Evolutionary conservation across 2,113 vertebrate genomes (phyloP).

Genomic region (Aegotheles bennettii): DNA sequence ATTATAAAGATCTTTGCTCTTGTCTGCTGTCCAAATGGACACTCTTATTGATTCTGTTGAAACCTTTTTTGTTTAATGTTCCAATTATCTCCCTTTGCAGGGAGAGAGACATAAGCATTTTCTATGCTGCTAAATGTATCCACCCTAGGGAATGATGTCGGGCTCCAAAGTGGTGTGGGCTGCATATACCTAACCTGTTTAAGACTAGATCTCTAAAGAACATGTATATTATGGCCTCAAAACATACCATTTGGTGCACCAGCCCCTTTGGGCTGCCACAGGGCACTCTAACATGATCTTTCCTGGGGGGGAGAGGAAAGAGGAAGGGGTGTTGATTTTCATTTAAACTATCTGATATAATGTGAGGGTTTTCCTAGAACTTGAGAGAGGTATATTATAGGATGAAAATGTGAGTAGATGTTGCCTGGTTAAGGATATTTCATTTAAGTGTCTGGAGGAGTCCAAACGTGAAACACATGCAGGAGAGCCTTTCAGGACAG

Average conservation of each 20-base stretch:
- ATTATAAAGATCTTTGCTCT: neutral
- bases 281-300: neutral
- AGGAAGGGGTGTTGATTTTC: neutral
- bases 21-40: slow-evolving; percentile 3
- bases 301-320: accelerated
- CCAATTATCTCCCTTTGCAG: neutral
- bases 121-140: neutral
- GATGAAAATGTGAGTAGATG: neutral
- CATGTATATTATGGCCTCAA: neutral
- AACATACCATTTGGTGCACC: neutral
- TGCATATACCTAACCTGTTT: neutral
- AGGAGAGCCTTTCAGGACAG: neutral
- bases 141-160: neutral
- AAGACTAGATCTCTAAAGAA: neutral
- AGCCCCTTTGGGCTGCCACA: neutral
- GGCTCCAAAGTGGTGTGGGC: neutral
- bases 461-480: neutral
- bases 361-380: neutral
- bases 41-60: neutral
- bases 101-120: neutral
- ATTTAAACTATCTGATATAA: neutral
- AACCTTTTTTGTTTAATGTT: neutral
- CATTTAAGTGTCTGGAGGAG: neutral
- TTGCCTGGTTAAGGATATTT: neutral
- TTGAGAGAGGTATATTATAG: neutral